Conservation (phyloP, 1,140 invertebrate genomes). For the Drosophila trapezifrons region DNA sequence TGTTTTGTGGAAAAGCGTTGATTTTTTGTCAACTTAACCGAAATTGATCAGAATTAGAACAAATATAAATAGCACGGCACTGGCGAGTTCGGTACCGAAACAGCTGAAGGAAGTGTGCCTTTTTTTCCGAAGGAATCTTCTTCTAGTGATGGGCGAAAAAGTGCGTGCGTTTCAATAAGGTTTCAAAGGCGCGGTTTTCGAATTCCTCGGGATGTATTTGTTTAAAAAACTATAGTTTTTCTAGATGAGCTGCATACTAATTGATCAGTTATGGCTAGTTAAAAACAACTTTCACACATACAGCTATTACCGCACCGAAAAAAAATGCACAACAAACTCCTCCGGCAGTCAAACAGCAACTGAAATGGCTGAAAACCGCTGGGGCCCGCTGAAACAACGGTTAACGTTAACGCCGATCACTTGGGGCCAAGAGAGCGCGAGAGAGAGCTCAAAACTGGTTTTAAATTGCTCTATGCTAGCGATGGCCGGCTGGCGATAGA, state of each 20-base stretch:
- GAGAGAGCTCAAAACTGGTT: slow-evolving; percentile 26
- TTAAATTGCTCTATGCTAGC: neutral
- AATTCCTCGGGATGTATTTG: neutral
- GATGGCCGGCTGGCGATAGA: neutral
- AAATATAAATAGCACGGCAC: slow-evolving; percentile 43
- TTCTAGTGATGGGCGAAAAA: neutral
- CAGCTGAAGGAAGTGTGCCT: neutral
- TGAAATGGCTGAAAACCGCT: slow-evolving; percentile 36
- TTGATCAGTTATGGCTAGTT: slow-evolving; percentile 22
- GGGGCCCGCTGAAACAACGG: no score
- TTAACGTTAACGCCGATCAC: no score
- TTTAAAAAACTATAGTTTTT: slow-evolving; percentile 7
- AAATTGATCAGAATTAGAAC: slow-evolving; percentile 31
- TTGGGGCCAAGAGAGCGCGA: slow-evolving; percentile 11
- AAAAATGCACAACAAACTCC: slow-evolving; percentile 40
- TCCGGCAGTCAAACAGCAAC: slow-evolving; percentile 55
- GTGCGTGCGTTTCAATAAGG: neutral
- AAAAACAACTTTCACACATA: slow-evolving; percentile 22
- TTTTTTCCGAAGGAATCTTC: neutral
- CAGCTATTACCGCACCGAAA: slow-evolving; percentile 23
- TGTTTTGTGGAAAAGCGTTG: slow-evolving; percentile 13
- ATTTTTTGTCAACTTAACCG: slow-evolving; percentile 20
- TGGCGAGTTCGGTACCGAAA: slow-evolving; percentile 19
- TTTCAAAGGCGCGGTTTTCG: no score
- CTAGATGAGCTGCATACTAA: slow-evolving; percentile 5